Evolutionary conservation across 2,113 vertebrate genomes (phyloP).

Genomic region (Stegastes partitus): DNA sequence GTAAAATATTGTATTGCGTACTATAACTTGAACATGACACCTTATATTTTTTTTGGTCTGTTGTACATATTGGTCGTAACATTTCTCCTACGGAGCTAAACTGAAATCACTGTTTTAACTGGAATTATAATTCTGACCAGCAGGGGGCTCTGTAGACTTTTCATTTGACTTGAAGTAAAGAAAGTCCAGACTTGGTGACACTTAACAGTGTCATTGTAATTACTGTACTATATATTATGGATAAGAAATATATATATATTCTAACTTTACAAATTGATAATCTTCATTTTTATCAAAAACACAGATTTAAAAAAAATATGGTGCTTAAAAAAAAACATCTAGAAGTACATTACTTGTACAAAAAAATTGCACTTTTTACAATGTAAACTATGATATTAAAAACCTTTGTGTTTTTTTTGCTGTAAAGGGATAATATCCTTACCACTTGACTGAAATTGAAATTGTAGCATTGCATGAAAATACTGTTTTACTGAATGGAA

Average conservation of each 20-base stretch:
- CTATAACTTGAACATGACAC: slow-evolving; percentile 25
- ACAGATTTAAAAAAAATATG: neutral
- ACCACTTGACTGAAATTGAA: slow-evolving; percentile 26
- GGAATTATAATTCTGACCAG: slow-evolving; percentile 49
- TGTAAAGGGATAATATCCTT: slow-evolving; percentile 6
- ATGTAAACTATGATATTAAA: slow-evolving; percentile 20
- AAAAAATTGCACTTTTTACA: slow-evolving; percentile 45
- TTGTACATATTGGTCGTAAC: slow-evolving; percentile 13
- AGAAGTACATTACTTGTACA: slow-evolving; percentile 1
- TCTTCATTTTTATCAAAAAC: neutral
- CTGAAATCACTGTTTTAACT: slow-evolving; percentile 16
- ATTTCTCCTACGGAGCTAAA: slow-evolving; percentile 33
- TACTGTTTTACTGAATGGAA: neutral
- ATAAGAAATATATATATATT: slow-evolving; percentile 1
- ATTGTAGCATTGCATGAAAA: slow-evolving; percentile 3
- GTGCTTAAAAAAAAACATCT: slow-evolving; percentile 39
- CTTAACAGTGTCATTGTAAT: slow-evolving; percentile 26
- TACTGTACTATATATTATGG: slow-evolving; percentile 9
- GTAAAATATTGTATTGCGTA: slow-evolving; percentile 38
- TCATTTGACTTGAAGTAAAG: slow-evolving; percentile 23
- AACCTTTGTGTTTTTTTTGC: slow-evolving; percentile 5
- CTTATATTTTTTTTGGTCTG: slow-evolving; percentile 15
- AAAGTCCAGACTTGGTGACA: neutral
- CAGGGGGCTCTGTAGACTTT: slow-evolving; percentile 61
- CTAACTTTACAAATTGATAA: no score